A percentile compares a stretch with the other conserved stretches of the same genome.
Conservation (phyloP, 2,888 invertebrate species). For the Melikaiella ostensackeni region DNA sequence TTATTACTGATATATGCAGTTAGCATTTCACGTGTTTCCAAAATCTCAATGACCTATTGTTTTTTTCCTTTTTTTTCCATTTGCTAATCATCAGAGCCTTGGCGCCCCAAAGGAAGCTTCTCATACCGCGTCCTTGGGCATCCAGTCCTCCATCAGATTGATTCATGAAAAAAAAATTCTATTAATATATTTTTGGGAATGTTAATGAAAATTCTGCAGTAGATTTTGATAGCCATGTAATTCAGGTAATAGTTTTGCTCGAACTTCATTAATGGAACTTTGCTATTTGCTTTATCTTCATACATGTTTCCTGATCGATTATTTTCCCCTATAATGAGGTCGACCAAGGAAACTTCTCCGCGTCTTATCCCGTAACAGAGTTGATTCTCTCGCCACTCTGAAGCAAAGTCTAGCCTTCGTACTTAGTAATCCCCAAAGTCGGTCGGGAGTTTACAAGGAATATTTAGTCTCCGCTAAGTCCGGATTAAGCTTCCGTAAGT, state of each 20-base stretch:
- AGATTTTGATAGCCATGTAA: neutral
- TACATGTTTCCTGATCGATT: constrained; percentile 10
- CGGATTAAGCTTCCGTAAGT: constrained; percentile 73
- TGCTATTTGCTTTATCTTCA: neutral
- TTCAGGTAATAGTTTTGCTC: neutral
- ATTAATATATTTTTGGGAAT: neutral
- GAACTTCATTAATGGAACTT: neutral
- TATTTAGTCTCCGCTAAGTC: constrained; percentile 75
- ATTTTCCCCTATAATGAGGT: constrained; percentile 28
- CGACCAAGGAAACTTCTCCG: constrained; percentile 56
- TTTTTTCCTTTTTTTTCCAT: too few relatives aligned
- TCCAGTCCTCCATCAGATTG: too few relatives aligned
- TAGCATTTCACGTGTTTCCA: too few relatives aligned
- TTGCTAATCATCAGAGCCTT: too few relatives aligned
- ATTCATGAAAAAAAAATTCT: too few relatives aligned
- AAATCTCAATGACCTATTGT: too few relatives aligned
- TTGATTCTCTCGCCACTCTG: constrained; percentile 61
- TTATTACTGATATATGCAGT: too few relatives aligned
- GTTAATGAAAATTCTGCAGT: neutral
- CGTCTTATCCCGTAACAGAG: constrained; percentile 67
- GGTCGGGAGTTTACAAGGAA: constrained; percentile 75
- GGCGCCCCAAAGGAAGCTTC: too few relatives aligned
- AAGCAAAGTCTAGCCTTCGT: constrained; percentile 53
- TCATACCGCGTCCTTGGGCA: too few relatives aligned
- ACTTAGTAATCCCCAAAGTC: constrained; percentile 73